Evolutionary conservation across 2,888 invertebrate genomes (phyloP).

Genomic region (Thyatira batis): DNA sequence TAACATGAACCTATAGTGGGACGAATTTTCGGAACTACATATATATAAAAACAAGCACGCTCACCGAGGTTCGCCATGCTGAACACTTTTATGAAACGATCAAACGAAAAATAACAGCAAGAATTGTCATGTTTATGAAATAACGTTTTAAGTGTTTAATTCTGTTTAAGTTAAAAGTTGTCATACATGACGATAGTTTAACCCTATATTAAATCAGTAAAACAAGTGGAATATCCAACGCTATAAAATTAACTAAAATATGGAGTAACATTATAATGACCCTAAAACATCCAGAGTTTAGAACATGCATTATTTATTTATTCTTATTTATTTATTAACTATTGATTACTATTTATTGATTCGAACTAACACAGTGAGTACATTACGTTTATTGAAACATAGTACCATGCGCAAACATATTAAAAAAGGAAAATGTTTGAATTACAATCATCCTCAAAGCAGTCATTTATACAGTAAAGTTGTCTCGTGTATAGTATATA

Average conservation of each 20-base stretch:
- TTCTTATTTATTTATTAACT: no score
- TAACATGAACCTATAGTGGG: neutral
- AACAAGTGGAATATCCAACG: neutral
- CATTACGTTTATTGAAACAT: neutral
- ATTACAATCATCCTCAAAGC: no score
- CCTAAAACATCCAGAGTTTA: neutral
- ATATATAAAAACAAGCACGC: constrained; percentile 19
- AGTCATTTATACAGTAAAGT: no score
- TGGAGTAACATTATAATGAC: neutral
- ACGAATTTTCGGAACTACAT: neutral
- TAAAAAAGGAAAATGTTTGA: neutral
- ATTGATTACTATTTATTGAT: neutral
- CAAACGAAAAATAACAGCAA: constrained; percentile 8
- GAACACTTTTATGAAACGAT: no score
- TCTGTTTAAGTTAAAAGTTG: no score
- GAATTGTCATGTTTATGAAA: neutral
- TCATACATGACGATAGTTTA: no score
- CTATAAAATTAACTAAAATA: neutral
- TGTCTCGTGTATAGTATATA: no score
- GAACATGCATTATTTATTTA: neutral
- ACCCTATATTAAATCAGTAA: neutral
- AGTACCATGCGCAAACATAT: neutral
- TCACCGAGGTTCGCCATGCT: no score
- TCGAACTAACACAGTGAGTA: neutral
- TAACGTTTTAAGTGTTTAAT: neutral